Base-by-base conservation (phyloP, 2,113 vertebrate species). In the Ptilorrhoa leucosticta region DNA sequence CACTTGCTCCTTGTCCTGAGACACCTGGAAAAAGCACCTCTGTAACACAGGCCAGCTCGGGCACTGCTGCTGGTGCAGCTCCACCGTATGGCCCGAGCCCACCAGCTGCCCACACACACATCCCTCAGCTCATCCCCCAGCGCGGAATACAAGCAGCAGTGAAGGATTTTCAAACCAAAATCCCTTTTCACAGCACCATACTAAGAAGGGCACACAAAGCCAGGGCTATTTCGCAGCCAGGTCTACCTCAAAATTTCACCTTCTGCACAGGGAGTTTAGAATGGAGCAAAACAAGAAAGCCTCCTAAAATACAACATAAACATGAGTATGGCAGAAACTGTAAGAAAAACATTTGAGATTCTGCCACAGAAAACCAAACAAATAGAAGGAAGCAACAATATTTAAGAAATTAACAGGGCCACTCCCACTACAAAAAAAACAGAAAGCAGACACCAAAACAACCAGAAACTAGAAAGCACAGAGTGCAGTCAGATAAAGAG, bases 41-140 rank as follows among this genome's bases (percentile, higher is more conserved):
- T 10, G 63, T 4, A 18, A 56, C 42, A 4, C 8, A 11, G 42
- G n/a, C 13, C 64, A 53, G n/a, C 65, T 5, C 0, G 0, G 54
- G 39, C 35, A 8, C 15, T 2, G 5, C 33, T 20, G 28, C 63
- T 7, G 40, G 8, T 9, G 45, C 61, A n/a, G 60, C 64, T 10
- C 33, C 75, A 9, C 0, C 0, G 0, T 0, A 1, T 1, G 0
- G 5, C 65, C n/a, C 1, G 2, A 15, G 42, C 57, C 73, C 37
- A 1, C 1, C 63, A 11, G 69, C 66, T n/a, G 65, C 13, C 68
- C 48, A 0, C 0, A 4, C 13, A 4, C 23, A 0, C 1, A 2
- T 6, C 63, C 48, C 64, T 0, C 6, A 39, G 60, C 56, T 35
- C 73, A 31, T 3, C 44, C n/a, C 15, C 7, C 16, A 8, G 4